Percentiles rank a stretch among this genome's conserved stretches.
phyloP scores from a whole-genome alignment of 2,113 vertebrate genomes.

The Seriola rivoliana region DNA sequence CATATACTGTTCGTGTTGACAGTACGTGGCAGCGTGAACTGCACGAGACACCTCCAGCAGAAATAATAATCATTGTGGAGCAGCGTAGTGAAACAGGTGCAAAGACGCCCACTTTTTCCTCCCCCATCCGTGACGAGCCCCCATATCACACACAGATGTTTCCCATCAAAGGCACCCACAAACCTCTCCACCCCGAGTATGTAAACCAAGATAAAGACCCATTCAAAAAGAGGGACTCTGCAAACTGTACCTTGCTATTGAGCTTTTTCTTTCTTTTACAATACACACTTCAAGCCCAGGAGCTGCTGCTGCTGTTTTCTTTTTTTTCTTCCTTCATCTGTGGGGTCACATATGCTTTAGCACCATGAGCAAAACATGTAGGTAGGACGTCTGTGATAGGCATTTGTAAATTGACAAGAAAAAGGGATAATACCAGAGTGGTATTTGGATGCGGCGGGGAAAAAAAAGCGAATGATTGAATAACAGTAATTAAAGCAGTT shows the following conservation, averaged over 20 bases:
- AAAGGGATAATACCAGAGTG: conserved; percentile 95
- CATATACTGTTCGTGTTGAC: conserved; percentile 86
- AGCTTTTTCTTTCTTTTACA: conserved; percentile 80
- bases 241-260: conserved; percentile 79
- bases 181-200: conserved; percentile 85
- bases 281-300: conserved; percentile 79
- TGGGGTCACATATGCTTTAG: conserved; percentile 85
- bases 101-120: conserved; percentile 91
- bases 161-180: conserved; percentile 89
- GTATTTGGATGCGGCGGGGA: conserved; percentile 80
- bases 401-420: conserved; percentile 94
- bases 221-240: conserved; percentile 88
- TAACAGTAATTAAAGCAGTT: conserved; percentile 99
- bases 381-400: conserved; percentile 90
- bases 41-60: conserved; percentile 74
- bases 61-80: conserved; percentile 96
- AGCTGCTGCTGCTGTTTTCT: conserved; percentile 77
- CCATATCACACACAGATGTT: conserved; percentile 95
- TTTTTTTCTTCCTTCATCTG: neutral
- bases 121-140: conserved; percentile 89
- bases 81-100: conserved; percentile 94
- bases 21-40: conserved; percentile 79
- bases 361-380: conserved; percentile 80
- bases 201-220: conserved; percentile 88
- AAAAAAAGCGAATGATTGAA: conserved; percentile 97